Evolutionary conservation across 2,888 invertebrate species (phyloP).

Genomic region (Sinohyriopsis cumingii): DNA sequence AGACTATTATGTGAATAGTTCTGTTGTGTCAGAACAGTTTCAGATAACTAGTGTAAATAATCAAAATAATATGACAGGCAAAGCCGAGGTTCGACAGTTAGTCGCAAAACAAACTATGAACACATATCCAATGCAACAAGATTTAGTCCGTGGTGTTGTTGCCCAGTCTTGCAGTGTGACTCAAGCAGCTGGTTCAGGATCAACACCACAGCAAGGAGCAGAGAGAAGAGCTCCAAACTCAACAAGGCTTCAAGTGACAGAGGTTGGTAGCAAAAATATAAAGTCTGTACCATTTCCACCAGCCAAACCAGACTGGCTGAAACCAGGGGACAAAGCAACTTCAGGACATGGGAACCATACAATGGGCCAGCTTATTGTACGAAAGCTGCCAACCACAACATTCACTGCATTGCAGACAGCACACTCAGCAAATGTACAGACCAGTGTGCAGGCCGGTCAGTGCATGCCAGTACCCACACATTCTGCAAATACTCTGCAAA

Average conservation of each 20-base stretch:
- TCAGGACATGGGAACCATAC: constrained; percentile 13
- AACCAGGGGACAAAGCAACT: constrained; percentile 10
- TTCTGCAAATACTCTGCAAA: constrained; percentile 1
- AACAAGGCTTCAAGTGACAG: constrained; percentile 19
- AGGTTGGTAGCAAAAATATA: constrained; percentile 30
- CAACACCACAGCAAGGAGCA: too few species aligned
- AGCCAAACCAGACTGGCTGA: constrained; percentile 11
- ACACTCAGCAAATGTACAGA: constrained; percentile 13
- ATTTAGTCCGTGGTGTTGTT: too few species aligned
- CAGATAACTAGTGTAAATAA: too few species aligned
- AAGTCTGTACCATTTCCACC: constrained; percentile 17
- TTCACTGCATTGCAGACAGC: constrained; percentile 22
- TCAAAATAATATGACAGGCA: too few species aligned
- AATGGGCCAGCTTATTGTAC: constrained; percentile 12
- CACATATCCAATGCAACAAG: too few species aligned
- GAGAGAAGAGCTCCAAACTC: too few species aligned
- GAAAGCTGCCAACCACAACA: constrained; percentile 13
- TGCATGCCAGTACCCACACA: constrained; percentile 14
- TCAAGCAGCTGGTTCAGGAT: too few species aligned
- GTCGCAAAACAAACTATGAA: too few species aligned
- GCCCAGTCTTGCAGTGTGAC: too few species aligned
- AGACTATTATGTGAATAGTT: too few species aligned
- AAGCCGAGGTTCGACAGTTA: too few species aligned
- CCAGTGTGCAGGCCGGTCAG: constrained; percentile 8
- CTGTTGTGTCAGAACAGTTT: too few species aligned